Evolutionary conservation across 1,140 invertebrate genomes (phyloP).

Genomic region (Chrysopa pallens): DNA sequence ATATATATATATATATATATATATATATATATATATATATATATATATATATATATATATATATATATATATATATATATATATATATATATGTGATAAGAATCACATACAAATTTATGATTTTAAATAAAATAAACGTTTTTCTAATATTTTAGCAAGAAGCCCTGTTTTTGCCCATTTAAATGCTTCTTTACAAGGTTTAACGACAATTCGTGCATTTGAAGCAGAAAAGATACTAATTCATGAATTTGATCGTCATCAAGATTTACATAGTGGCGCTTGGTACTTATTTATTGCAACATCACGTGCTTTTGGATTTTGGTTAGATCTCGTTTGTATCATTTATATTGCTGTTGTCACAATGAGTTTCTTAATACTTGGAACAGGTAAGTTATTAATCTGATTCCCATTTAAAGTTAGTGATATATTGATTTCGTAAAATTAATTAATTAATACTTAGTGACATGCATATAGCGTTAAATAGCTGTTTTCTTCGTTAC

Average conservation of each 20-base stretch:
- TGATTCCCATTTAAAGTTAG: no score
- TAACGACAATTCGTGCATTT: constrained; percentile 79
- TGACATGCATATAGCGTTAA: no score
- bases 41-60: no score
- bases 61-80: no score
- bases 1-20: no score
- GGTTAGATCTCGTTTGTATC: constrained; percentile 58
- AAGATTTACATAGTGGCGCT: constrained; percentile 51
- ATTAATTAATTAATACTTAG: no score
- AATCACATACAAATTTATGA: no score
- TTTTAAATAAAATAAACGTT: no score
- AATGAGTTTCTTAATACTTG: constrained; percentile 46
- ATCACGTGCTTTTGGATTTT: constrained; percentile 53
- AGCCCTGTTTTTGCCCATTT: constrained; percentile 77
- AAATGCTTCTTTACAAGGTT: constrained; percentile 71
- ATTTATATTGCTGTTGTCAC: constrained; percentile 49
- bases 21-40: no score
- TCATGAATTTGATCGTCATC: constrained; percentile 59
- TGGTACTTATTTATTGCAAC: constrained; percentile 45
- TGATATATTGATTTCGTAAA: no score
- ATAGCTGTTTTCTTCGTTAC: no score
- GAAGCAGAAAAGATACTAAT: constrained; percentile 58
- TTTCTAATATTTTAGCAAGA: constrained; percentile 30
- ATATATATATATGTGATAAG: no score
- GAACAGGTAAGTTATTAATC: constrained; percentile 24